These are phyloP conservation scores for Idaea straminata DNA, from an alignment of 2,888 invertebrate genomes.

Conservation along the genomic window DNA sequence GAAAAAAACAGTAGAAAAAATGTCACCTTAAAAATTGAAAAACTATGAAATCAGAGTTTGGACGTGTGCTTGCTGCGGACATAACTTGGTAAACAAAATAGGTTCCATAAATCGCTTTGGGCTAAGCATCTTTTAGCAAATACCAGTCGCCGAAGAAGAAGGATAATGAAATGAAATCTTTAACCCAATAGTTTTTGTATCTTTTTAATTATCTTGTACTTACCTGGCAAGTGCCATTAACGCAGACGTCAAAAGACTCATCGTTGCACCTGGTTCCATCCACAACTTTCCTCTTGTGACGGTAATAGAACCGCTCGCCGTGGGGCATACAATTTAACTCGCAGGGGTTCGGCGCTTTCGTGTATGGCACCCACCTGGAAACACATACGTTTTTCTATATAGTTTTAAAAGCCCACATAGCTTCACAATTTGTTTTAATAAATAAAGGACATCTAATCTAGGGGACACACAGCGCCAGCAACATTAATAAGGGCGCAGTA, in stretches of 20 bases:
- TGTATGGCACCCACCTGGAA: constrained; percentile 92
- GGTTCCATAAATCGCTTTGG: too few relatives aligned
- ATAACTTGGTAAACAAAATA: too few relatives aligned
- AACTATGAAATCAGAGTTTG: too few relatives aligned
- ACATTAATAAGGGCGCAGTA: too few relatives aligned
- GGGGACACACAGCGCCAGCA: too few relatives aligned
- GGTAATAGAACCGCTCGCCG: constrained; percentile 94
- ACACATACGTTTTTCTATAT: constrained; percentile 13
- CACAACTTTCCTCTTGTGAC: constrained; percentile 88
- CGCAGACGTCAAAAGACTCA: constrained; percentile 94
- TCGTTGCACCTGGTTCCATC: constrained; percentile 92
- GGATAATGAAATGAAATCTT: too few relatives aligned
- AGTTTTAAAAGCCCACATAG: not conserved
- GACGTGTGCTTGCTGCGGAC: too few relatives aligned
- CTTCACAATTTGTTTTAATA: not conserved
- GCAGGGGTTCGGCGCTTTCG: constrained; percentile 93
- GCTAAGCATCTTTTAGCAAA: too few relatives aligned
- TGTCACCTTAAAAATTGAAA: too few relatives aligned
- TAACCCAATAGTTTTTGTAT: not conserved
- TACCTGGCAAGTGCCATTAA: constrained; percentile 95
- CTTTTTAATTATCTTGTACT: not conserved
- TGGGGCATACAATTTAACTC: constrained; percentile 97
- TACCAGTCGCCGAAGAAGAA: too few relatives aligned
- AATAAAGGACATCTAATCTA: too few relatives aligned
- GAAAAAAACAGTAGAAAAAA: too few relatives aligned